A percentile compares a stretch with the other conserved stretches of the same genome.
These are phyloP conservation scores for Eumaeus atala DNA, from an alignment of 1,140 invertebrate species.

Conservation along the genomic window DNA sequence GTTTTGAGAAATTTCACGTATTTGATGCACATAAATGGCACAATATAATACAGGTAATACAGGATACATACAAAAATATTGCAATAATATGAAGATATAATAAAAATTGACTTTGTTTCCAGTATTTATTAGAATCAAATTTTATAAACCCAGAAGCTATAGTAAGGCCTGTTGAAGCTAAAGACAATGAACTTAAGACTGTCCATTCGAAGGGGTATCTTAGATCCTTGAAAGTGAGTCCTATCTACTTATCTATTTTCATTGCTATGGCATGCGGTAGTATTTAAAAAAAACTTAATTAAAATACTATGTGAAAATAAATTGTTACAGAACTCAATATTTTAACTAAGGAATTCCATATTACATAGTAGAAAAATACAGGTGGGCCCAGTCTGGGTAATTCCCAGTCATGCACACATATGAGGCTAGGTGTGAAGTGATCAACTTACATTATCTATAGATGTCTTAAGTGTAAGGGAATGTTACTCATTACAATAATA, in stretches of 20 bases:
- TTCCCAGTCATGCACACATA: too few species aligned
- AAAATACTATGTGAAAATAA: too few species aligned
- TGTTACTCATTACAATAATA: too few species aligned
- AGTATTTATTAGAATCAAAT: slow-evolving; percentile 76
- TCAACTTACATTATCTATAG: neutral
- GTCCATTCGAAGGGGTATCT: slow-evolving; percentile 85
- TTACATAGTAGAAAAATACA: too few species aligned
- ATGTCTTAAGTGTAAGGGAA: too few species aligned
- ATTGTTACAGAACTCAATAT: too few species aligned
- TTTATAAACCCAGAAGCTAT: slow-evolving; percentile 74
- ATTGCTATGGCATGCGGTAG: too few species aligned
- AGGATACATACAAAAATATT: neutral
- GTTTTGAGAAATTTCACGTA: slow-evolving; percentile 89
- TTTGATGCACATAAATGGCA: slow-evolving; percentile 92
- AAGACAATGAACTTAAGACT: slow-evolving; percentile 79
- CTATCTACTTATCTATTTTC: neutral
- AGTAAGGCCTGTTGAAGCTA: slow-evolving; percentile 80
- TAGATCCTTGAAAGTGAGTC: slow-evolving; percentile 77
- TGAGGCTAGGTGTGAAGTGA: too few species aligned
- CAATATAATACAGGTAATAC: slow-evolving; percentile 80
- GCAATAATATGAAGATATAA: slow-evolving; percentile 15
- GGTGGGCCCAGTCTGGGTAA: too few species aligned
- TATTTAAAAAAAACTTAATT: too few species aligned
- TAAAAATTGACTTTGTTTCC: slow-evolving; percentile 38
- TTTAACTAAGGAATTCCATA: too few species aligned